These are phyloP conservation scores for Neomorphus geoffroyi DNA, from an alignment of 2,797 vertebrate species.

Conservation along the genomic window DNA sequence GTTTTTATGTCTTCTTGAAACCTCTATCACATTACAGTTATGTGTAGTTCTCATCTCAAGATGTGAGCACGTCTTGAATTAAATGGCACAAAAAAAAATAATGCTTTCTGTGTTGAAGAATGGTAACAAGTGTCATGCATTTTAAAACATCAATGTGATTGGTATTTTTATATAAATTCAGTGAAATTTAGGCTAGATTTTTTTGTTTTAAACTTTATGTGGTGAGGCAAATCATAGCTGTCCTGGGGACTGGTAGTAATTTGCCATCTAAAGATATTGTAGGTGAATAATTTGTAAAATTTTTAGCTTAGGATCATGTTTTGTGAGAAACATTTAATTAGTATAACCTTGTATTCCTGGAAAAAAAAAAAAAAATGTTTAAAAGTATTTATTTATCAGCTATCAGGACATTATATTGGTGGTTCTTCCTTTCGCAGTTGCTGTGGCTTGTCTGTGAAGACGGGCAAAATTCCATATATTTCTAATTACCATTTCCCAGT, in stretches of 20 bases:
- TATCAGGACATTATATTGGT: neutral
- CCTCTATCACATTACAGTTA: neutral
- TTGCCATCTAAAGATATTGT: neutral
- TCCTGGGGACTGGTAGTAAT: neutral
- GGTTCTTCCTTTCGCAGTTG: neutral
- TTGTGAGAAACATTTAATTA: neutral
- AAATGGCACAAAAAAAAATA: neutral
- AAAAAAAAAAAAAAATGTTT: neutral
- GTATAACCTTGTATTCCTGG: neutral
- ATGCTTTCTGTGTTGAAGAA: neutral
- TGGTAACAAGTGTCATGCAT: neutral
- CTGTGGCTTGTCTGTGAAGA: neutral
- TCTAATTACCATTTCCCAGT: neutral
- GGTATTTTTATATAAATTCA: neutral
- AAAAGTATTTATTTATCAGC: neutral
- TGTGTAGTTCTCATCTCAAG: too few relatives aligned
- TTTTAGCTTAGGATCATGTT: neutral
- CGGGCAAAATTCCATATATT: neutral
- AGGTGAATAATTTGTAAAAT: neutral
- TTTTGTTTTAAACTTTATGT: too few relatives aligned
- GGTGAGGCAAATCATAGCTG: neutral
- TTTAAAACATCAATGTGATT: neutral
- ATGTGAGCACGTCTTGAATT: neutral
- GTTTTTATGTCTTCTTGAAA: neutral
- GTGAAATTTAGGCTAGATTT: neutral